phyloP scores from a whole-genome alignment of 2,113 vertebrate genomes.

The rat (Rattus norvegicus) region GRCr8 NC_086023.1:101630001-101630500 shows the following conservation, averaged over 20 bases:
- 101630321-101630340: neutral
- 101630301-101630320: neutral
- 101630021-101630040: neutral
- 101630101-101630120: neutral
- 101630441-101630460: neutral
- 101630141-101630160: neutral
- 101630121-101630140: neutral
- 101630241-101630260: neutral
- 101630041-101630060: neutral
- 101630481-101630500: neutral
- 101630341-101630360: neutral
- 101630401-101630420: conserved; percentile 9
- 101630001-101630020: neutral
- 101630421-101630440: neutral
- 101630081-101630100: neutral
- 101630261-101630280: neutral
- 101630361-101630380: neutral
- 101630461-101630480: neutral
- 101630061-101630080: neutral
- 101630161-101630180: neutral
- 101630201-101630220: neutral
- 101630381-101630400: neutral
- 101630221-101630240: neutral
- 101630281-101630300: neutral
- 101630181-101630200: neutral